Evolutionary conservation across 2,113 vertebrate genomes (phyloP).

Genomic region (Oreocharis arfaki): DNA sequence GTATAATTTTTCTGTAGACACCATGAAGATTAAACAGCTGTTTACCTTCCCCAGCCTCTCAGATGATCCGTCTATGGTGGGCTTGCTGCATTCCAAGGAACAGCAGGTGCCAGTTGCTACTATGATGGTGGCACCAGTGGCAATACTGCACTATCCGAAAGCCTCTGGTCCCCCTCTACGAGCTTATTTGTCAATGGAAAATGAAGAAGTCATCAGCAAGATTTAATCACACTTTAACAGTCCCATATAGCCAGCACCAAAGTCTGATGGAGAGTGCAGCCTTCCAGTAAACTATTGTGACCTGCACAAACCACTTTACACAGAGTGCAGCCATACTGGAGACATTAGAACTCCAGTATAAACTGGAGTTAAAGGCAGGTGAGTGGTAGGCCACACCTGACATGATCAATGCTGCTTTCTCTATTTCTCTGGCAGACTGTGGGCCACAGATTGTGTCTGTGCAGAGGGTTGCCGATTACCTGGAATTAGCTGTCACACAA

Average conservation of each 20-base stretch:
- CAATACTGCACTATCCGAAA: neutral
- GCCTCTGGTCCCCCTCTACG: neutral
- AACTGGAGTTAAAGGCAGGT: neutral
- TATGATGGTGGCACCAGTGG: neutral
- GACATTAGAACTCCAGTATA: rapidly evolving
- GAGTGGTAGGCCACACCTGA: neutral
- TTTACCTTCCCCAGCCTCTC: neutral
- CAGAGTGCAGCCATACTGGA: neutral
- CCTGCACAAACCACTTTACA: neutral
- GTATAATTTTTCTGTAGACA: neutral
- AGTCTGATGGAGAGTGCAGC: neutral
- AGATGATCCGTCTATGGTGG: neutral
- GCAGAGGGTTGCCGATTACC: neutral
- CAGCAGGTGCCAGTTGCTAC: neutral
- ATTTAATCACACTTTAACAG: neutral
- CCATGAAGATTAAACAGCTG: neutral
- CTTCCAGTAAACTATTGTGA: neutral
- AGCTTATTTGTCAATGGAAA: neutral
- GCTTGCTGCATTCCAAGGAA: neutral
- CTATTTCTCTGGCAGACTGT: neutral
- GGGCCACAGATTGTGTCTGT: neutral
- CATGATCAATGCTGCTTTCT: neutral
- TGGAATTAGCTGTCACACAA: neutral
- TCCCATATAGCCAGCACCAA: neutral
- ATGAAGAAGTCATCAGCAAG: neutral